phyloP scores from a whole-genome alignment of 2,888 invertebrate genomes.

The Microctonus aethiopoides region DNA sequence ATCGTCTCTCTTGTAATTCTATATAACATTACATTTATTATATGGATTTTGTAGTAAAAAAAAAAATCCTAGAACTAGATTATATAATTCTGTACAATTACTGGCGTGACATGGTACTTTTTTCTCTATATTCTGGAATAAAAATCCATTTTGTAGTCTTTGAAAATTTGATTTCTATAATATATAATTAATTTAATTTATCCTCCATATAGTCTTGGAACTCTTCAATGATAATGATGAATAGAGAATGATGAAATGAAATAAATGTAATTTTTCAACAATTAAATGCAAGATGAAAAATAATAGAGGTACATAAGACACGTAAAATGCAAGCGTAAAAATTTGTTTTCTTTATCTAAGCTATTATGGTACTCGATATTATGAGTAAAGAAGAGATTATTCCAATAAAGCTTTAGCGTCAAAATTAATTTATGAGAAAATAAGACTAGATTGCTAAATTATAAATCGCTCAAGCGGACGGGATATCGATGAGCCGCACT shows the following conservation, averaged over 20 bases:
- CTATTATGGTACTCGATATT: neutral
- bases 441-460: conserved; percentile 23
- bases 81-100: conserved; percentile 46
- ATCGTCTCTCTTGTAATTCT: conserved; percentile 37
- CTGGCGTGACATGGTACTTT: conserved; percentile 11
- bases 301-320: too few species aligned
- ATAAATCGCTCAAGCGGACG: neutral
- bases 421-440: conserved; percentile 8
- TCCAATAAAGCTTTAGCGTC: conserved; percentile 16
- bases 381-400: conserved; percentile 9
- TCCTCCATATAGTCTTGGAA: neutral
- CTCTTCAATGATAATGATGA: neutral
- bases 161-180: conserved; percentile 2
- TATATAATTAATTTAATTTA: conserved; percentile 15
- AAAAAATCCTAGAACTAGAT: conserved; percentile 50
- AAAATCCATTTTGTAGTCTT: neutral
- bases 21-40: conserved; percentile 43
- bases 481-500: neutral
- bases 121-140: conserved; percentile 1
- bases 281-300: neutral
- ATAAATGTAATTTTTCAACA: neutral
- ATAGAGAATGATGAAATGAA: neutral
- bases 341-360: neutral
- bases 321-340: neutral
- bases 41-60: conserved; percentile 45